Evolutionary conservation across 2,888 invertebrate species (phyloP).

Genomic region (Apoda limacodes): DNA sequence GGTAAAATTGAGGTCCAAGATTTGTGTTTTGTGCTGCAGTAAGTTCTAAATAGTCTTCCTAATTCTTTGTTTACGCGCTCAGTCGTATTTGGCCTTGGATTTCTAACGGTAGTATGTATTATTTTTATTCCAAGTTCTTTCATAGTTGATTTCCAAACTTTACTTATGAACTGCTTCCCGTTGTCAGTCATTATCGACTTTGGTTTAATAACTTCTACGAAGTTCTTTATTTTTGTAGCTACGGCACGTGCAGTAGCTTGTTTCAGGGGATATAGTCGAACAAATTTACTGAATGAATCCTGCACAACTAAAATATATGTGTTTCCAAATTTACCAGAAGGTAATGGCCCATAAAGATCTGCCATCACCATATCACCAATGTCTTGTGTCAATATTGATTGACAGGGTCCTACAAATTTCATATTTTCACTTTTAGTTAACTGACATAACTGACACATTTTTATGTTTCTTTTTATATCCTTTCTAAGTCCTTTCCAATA

Average conservation of each 20-base stretch:
- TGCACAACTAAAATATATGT: constrained; percentile 3
- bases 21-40: constrained; percentile 16
- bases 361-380: constrained; percentile 19
- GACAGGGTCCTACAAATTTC: constrained; percentile 12
- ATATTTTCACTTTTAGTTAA: constrained; percentile 12
- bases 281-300: constrained; percentile 7
- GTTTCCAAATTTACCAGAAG: constrained; percentile 13
- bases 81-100: constrained; percentile 18
- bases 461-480: constrained; percentile 11
- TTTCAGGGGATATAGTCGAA: constrained; percentile 2
- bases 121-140: constrained; percentile 5
- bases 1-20: constrained; percentile 14
- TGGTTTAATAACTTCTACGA: constrained; percentile 10
- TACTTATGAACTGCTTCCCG: constrained; percentile 14
- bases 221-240: constrained; percentile 7
- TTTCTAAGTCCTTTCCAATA: constrained; percentile 16
- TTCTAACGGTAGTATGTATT: constrained; percentile 17
- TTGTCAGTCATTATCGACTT: constrained; percentile 16
- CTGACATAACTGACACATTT: constrained; percentile 19
- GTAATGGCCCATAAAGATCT: constrained; percentile 18
- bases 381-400: constrained; percentile 12
- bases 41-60: constrained; percentile 19
- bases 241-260: constrained; percentile 7
- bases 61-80: constrained; percentile 21
- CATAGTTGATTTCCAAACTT: constrained; percentile 6